Percentiles rank a stretch among this genome's conserved stretches.
phyloP scores from a whole-genome alignment of 2,888 invertebrate genomes.

The Horisme vitalbata region DNA sequence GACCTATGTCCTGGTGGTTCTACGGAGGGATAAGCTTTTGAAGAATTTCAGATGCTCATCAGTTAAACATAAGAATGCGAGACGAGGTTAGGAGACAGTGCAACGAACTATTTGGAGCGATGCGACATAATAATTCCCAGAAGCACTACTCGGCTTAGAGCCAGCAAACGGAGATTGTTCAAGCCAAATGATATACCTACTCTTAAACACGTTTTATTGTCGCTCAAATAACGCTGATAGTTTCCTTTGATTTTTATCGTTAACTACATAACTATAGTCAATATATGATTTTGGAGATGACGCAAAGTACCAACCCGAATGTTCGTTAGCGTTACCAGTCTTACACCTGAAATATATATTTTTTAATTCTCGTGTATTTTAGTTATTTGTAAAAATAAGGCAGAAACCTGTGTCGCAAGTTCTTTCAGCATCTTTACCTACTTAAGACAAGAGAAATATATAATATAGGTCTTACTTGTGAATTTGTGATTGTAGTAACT shows the following conservation, averaged over 20 bases:
- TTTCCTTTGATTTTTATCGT: not conserved
- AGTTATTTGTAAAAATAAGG: too few species aligned
- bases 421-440: too few species aligned
- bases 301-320: not conserved
- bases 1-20: too few species aligned
- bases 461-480: too few species aligned
- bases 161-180: constrained; percentile 36
- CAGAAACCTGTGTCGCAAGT: too few species aligned
- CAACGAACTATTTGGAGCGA: constrained; percentile 69
- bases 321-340: too few species aligned
- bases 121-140: constrained; percentile 61
- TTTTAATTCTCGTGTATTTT: too few species aligned
- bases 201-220: constrained; percentile 22
- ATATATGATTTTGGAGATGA: constrained; percentile 2
- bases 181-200: constrained; percentile 34
- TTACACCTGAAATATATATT: too few species aligned
- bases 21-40: too few species aligned
- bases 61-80: constrained; percentile 5
- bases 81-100: constrained; percentile 45
- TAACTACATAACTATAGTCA: not conserved
- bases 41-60: too few species aligned
- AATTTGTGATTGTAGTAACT: too few species aligned
- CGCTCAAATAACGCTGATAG: constrained; percentile 3
- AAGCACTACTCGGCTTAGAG: constrained; percentile 50
- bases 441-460: too few species aligned